phyloP scores from a whole-genome alignment of 2,113 vertebrate species.

The Diadophis punctatus region DNA sequence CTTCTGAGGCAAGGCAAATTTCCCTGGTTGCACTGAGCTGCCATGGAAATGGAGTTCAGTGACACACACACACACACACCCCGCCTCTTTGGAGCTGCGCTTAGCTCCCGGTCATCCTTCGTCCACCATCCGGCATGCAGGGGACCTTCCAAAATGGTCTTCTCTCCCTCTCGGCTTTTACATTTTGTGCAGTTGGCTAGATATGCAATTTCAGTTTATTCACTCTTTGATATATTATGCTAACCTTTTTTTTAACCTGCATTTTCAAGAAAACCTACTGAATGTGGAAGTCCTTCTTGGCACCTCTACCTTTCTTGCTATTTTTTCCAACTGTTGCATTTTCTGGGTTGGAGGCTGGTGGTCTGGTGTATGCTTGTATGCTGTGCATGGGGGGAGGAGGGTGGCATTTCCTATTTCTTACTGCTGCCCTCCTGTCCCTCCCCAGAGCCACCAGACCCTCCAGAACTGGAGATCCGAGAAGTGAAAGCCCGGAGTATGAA shows the following conservation, averaged over 20 bases:
- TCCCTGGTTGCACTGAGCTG: not conserved
- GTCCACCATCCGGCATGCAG: not conserved
- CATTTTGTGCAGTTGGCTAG: not conserved
- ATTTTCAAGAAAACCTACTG: not conserved
- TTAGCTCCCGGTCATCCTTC: not conserved
- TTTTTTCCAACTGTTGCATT: not conserved
- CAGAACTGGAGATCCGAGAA: conserved; percentile 92
- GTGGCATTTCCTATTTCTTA: not conserved
- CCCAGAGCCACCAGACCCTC: conserved; percentile 93
- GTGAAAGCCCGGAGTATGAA: conserved; percentile 98
- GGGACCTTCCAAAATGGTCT: not conserved
- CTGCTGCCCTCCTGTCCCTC: not conserved
- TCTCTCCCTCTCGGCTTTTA: not conserved
- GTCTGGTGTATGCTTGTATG: not conserved
- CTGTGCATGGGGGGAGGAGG: not conserved
- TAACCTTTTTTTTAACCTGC: not conserved
- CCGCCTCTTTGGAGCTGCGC: not conserved
- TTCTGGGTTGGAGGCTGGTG: not conserved
- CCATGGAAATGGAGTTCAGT: not conserved
- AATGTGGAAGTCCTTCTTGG: not conserved
- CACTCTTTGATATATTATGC: not conserved
- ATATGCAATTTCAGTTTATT: not conserved
- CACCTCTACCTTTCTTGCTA: not conserved
- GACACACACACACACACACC: fast-evolving
- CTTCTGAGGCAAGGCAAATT: not conserved